Percentiles rank a stretch among this genome's conserved stretches.
Evolutionary conservation across 30 jellyfish, hydroid and myxozoan genomes (phyloP).

Genomic region (Sanderia malayensis): DNA sequence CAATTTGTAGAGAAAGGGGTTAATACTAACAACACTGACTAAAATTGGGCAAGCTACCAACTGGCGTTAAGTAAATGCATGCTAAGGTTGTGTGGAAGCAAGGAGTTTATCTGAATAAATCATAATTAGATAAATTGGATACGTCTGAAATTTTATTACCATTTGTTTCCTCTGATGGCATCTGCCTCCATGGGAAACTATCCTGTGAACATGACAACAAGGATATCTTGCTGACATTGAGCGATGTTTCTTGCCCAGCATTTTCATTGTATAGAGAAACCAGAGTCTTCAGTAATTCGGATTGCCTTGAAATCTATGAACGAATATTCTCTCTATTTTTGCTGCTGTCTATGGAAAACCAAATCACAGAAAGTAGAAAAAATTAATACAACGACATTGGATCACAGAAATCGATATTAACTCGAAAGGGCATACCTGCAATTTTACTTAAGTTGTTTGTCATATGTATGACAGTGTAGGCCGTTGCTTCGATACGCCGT

Average conservation of each 20-base stretch:
- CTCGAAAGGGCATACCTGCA: conserved; percentile 3
- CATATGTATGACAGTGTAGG: conserved; percentile 9
- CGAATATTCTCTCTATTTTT: conserved; percentile 12
- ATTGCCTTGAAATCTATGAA: conserved; percentile 14
- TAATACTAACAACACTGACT: too few species aligned
- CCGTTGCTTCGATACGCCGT: conserved; percentile 15
- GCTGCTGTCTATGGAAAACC: conserved; percentile 1
- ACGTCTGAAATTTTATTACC: not conserved
- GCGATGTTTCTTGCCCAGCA: not conserved
- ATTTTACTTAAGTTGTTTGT: conserved; percentile 4
- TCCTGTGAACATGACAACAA: not conserved
- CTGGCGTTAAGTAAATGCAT: too few species aligned
- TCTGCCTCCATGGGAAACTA: not conserved
- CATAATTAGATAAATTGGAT: too few species aligned
- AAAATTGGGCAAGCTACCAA: too few species aligned
- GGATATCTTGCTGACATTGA: not conserved
- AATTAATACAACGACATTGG: too few species aligned
- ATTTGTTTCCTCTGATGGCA: not conserved
- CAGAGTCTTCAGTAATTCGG: not conserved
- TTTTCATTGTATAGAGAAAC: not conserved
- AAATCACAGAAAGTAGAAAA: not conserved
- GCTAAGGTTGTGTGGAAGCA: too few species aligned
- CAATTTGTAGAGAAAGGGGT: too few species aligned
- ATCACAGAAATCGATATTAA: too few species aligned
- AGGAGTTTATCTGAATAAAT: too few species aligned